Evolutionary conservation across 2,797 vertebrate species (phyloP).

Genomic region (Anomalospiza imberbis): DNA sequence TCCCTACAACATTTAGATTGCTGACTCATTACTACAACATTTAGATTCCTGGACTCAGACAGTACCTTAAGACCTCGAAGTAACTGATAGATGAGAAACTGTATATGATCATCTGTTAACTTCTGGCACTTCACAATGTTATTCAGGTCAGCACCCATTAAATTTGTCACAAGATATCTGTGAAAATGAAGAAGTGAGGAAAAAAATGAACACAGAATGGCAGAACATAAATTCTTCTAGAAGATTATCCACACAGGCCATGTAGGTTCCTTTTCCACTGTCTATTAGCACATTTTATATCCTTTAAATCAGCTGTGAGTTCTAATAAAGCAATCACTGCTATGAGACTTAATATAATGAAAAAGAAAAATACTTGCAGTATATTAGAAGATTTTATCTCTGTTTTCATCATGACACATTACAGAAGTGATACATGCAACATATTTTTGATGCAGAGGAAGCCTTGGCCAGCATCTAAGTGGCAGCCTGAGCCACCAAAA

Average conservation of each 20-base stretch:
- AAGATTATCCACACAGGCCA: background rate
- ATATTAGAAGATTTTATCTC: background rate
- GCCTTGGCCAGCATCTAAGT: background rate
- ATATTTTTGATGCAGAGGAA: background rate
- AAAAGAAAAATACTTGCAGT: background rate
- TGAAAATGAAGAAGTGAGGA: background rate
- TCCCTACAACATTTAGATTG: background rate
- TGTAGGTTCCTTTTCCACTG: background rate
- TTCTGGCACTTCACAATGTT: slow-evolving; percentile 98
- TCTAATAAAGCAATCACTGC: background rate
- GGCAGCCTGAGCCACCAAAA: background rate
- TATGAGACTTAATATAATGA: background rate
- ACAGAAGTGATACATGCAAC: background rate
- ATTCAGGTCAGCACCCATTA: slow-evolving; percentile 98
- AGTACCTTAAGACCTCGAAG: slow-evolving; percentile 92
- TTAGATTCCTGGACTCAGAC: background rate
- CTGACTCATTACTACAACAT: background rate
- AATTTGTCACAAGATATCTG: slow-evolving; percentile 96
- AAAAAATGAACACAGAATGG: background rate
- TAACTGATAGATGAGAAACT: slow-evolving; percentile 96
- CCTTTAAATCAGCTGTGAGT: background rate
- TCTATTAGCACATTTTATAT: background rate
- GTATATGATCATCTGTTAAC: slow-evolving; percentile 94
- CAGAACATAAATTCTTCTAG: background rate
- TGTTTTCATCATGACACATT: background rate